Evolutionary conservation across 2,797 vertebrate species (phyloP), one percentile per base, ranked within the genome.

Genomic region (Cossypha heuglini): DNA sequence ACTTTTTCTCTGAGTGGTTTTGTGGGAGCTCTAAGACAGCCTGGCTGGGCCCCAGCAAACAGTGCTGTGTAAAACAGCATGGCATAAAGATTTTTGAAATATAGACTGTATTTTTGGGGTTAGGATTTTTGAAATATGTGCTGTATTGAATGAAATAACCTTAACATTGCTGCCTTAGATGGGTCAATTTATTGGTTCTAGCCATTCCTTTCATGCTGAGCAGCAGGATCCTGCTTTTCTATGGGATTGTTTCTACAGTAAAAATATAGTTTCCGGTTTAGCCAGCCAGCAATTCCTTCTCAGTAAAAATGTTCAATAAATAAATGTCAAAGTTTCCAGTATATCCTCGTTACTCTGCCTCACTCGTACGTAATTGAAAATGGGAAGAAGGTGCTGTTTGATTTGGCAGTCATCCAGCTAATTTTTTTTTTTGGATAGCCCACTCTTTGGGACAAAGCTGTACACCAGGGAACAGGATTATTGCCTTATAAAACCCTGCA

Each of bases 281-380:
- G 82, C 49, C 37, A 91, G 90, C 92, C 94, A 96, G 61, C 88
- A 94, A 67, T 93, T 92, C 91, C 92, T 93, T 85, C 93, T 91
- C 84, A 85, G 94, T 57, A 79, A 95, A 86, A 96, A 95, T 83
- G 81, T 88, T 95, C 93, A 96, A 97, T 97, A 97, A 96, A 96
- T 97, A 96, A 94, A 96, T 92, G 96, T 96, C 94, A 95, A 80
- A 86, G 84, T 96, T 97, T 96, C 95, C 95, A 96, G 92, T 91
- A 77, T 93, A 88, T 89, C 76, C 76, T 88, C 48, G 14, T 89
- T 94, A 95, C 83, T 95, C 84, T 89, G 71, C 94, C 86, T 75
- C 87, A 55, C 86, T 95, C 40, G 16, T 33, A 51, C 14, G 6
- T 94, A 94, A 94, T 68, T 96, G 94, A 94, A 95, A 97, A 96